phyloP scores from a whole-genome alignment of 2,113 vertebrate species.

The Petrocephalus microphthalmus region DNA sequence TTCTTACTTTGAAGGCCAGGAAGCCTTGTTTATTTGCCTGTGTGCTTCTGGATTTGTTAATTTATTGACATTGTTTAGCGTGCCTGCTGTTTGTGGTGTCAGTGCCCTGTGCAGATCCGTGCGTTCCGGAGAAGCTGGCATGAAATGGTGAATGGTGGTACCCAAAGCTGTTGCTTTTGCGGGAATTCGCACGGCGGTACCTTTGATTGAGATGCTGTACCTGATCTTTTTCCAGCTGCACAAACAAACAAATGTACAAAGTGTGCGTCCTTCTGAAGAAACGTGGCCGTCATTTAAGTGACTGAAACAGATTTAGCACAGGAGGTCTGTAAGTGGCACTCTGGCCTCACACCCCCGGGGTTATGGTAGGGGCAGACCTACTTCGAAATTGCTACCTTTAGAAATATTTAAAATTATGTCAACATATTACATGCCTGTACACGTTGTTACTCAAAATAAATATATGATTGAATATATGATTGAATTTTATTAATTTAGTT shows the following conservation, averaged over 20 bases:
- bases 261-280: neutral
- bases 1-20: neutral
- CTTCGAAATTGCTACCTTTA: neutral
- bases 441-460: neutral
- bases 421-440: neutral
- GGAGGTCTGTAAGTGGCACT: neutral
- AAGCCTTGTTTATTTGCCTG: neutral
- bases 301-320: neutral
- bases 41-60: neutral
- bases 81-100: no score
- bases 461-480: neutral
- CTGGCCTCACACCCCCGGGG: neutral
- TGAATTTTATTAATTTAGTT: neutral
- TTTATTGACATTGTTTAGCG: neutral
- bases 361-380: neutral
- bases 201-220: neutral
- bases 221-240: neutral
- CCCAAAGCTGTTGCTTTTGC: neutral
- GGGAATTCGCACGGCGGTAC: no score
- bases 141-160: neutral
- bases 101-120: neutral
- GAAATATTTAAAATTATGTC: neutral
- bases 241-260: neutral
- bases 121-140: neutral
- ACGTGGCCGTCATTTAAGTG: neutral